Base-by-base conservation (phyloP, 2,888 invertebrate species). In the Azorinus chamasolen region DNA sequence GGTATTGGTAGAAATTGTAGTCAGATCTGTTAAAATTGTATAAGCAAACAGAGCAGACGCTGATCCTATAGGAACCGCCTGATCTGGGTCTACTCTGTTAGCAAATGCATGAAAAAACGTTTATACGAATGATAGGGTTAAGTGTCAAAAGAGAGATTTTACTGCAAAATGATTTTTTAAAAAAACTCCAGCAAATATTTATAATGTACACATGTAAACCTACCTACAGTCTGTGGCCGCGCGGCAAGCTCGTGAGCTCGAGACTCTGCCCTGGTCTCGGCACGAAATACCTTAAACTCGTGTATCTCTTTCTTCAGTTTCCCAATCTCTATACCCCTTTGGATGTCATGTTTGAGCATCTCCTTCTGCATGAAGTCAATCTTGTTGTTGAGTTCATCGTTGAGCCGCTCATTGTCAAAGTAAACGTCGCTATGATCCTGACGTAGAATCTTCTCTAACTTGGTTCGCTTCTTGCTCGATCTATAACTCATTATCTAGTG, bases 361-460 rank as follows among this genome's bases (percentile, higher is more conserved):
- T 86, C 84, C 46, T 70, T 78, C 14, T 71, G 64, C 62, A 87
- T 76, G 22, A 62, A 65, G 14, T 78, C 76, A 18, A 85, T 77
- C 14, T 61, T 65, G 10, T 65, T 57, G 43, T 70, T 71, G 27
- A 86, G 78, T 41, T 79, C 75, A 46, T 86, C 86, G 50, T 76
- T 79, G 5, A 87, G 81, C 37, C 76, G 55, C 22, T 86, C 87
- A 72, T 87, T 87, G 66, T 87, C 84, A 59, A 86, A 87, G 62
- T 87, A 85, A 18, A 86, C 82, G 58, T 84, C 83, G 48, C 87
- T 87, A 45, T 86, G 86, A 41, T 87, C 87, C 57, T 85, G 79
- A 3, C 83, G 53, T 18, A 87, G 55, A 2, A 85, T 71, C 43
- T 72, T 73, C 51, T 83, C 86, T 54, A 86, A 20, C 66, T 82